Percentiles rank a stretch among this genome's conserved stretches.
Conservation (phyloP, 2,113 vertebrate genomes). For the Apodemus sylvaticus region DNA sequence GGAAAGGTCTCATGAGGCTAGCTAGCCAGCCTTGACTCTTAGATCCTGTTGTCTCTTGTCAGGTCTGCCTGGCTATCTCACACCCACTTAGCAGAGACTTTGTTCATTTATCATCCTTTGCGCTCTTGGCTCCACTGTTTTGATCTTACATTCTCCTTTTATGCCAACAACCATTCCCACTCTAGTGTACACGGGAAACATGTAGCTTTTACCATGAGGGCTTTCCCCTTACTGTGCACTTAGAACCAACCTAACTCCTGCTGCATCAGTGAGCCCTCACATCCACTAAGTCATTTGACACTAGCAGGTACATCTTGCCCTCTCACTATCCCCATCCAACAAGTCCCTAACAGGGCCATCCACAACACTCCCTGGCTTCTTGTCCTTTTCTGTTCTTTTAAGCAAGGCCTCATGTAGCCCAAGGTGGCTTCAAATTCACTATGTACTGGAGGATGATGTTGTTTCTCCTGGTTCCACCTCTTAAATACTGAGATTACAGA, state of each 20-base stretch:
- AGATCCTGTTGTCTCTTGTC: neutral
- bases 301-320: too few relatives aligned
- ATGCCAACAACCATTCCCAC: neutral
- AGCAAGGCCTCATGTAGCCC: neutral
- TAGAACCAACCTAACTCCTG: neutral
- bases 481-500: neutral
- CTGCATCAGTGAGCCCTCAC: neutral
- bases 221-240: neutral
- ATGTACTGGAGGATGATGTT: too few relatives aligned
- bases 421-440: neutral
- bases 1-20: neutral
- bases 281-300: neutral
- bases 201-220: neutral
- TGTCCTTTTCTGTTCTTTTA: neutral
- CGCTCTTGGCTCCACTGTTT: neutral
- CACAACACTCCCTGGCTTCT: too few relatives aligned
- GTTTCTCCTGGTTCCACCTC: too few relatives aligned
- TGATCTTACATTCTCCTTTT: neutral
- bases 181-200: too few relatives aligned
- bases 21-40: neutral
- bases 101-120: neutral
- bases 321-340: too few relatives aligned
- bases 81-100: neutral
- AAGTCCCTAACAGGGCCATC: too few relatives aligned
- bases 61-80: neutral